Evolutionary conservation across 2,797 vertebrate genomes (phyloP).

Genomic region (Rhincodon typus): DNA sequence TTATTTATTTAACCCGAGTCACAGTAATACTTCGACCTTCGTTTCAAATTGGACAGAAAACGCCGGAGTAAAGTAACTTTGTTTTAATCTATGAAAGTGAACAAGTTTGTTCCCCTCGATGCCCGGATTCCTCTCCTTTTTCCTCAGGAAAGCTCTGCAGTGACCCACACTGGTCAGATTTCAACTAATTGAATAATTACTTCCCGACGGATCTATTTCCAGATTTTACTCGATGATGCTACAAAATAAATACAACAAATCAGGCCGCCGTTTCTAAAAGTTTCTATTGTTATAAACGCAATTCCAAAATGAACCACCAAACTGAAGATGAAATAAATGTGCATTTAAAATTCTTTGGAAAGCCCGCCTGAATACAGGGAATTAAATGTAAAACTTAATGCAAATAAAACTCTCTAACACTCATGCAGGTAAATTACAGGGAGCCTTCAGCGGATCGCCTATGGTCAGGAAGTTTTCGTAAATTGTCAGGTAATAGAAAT

Average conservation of each 20-base stretch:
- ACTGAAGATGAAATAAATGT: neutral
- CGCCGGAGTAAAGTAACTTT: neutral
- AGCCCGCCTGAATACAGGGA: neutral
- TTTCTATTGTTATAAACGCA: neutral
- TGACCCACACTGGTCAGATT: constrained; percentile 57
- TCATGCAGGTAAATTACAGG: neutral
- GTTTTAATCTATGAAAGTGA: neutral
- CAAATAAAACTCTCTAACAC: neutral
- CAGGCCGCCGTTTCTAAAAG: neutral
- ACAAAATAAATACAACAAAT: neutral
- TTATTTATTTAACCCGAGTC: neutral
- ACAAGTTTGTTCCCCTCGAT: neutral
- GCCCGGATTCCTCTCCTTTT: neutral
- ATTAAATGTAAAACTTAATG: neutral
- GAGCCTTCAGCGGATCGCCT: neutral
- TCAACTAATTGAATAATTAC: constrained; percentile 12
- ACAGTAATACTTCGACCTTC: neutral
- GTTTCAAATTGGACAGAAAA: neutral
- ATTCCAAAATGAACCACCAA: neutral
- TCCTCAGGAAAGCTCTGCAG: constrained; percentile 53
- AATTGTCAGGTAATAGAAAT: neutral
- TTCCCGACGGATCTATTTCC: neutral
- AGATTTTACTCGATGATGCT: neutral
- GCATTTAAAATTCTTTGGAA: too few species aligned
- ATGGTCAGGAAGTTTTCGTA: neutral